These are phyloP conservation scores for Oreotrochilus melanogaster DNA, from an alignment of 2,113 vertebrate species.

Conservation along the genomic window DNA sequence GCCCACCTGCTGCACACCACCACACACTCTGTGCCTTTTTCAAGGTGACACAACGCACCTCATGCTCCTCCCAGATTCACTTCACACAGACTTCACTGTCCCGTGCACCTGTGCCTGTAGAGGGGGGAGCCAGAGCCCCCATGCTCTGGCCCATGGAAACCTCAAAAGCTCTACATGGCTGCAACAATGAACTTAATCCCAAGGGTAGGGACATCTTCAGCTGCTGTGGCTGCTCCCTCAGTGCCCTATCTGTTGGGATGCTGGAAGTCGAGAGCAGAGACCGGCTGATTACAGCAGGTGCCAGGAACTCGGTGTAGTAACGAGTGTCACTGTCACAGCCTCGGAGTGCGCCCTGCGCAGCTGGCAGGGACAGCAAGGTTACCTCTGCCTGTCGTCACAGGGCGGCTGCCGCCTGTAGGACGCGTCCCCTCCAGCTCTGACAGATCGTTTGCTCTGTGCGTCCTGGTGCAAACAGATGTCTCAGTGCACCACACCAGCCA, in stretches of 20 bases:
- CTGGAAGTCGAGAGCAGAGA: neutral
- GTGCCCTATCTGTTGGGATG: neutral
- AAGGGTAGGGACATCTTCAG: neutral
- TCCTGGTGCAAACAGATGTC: constrained; percentile 46
- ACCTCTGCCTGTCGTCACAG: neutral
- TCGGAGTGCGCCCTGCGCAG: neutral
- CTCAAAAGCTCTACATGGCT: neutral
- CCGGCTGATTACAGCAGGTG: neutral
- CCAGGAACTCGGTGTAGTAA: neutral
- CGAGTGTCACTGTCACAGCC: neutral
- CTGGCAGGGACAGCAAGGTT: neutral
- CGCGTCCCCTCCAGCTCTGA: neutral
- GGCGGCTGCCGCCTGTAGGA: neutral
- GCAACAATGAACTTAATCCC: neutral
- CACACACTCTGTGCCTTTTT: rapidly evolving
- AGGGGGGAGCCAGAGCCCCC: neutral
- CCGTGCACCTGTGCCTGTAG: rapidly evolving
- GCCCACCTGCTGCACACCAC: neutral
- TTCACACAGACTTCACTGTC: rapidly evolving
- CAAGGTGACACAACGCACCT: neutral
- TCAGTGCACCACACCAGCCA: constrained; percentile 40
- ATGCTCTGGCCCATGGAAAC: rapidly evolving
- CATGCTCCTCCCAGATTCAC: neutral
- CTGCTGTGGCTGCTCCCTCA: neutral
- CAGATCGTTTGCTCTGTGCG: neutral